Percentiles rank a stretch among this genome's conserved stretches.
Evolutionary conservation across 2,888 invertebrate species (phyloP).

Genomic region (Gymnocheta viridis): DNA sequence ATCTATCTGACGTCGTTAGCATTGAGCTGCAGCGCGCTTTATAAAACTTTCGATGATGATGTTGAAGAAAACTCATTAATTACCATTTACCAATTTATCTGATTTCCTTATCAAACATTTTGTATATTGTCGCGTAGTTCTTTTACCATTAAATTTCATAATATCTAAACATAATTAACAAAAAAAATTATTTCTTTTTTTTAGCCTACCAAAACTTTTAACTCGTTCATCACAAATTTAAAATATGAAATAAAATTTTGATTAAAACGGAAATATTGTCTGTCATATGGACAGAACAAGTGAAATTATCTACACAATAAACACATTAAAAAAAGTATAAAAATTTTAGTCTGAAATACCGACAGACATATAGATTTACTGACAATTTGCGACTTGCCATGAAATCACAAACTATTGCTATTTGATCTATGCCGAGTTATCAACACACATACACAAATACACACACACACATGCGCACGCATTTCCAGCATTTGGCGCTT

Average conservation of each 20-base stretch:
- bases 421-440: slow-evolving; percentile 78
- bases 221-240: neutral
- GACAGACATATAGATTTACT: slow-evolving; percentile 69
- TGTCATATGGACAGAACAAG: slow-evolving; percentile 49
- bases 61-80: too few species aligned
- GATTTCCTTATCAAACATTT: too few species aligned
- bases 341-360: slow-evolving; percentile 57
- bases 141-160: too few species aligned
- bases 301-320: slow-evolving; percentile 54
- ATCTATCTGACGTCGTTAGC: too few species aligned
- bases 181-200: too few species aligned
- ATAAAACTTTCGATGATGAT: too few species aligned
- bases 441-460: neutral
- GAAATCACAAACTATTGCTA: slow-evolving; percentile 76
- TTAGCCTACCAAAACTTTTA: neutral
- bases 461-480: neutral
- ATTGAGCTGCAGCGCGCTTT: too few species aligned
- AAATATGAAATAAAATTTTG: neutral
- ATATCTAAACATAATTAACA: too few species aligned
- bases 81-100: too few species aligned
- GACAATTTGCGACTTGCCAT: slow-evolving; percentile 80
- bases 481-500: slow-evolving; percentile 64
- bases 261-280: slow-evolving; percentile 73
- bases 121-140: too few species aligned
- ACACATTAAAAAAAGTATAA: slow-evolving; percentile 58